Conservation (phyloP, 2,888 invertebrate species). For the Helobdella robusta region DNA sequence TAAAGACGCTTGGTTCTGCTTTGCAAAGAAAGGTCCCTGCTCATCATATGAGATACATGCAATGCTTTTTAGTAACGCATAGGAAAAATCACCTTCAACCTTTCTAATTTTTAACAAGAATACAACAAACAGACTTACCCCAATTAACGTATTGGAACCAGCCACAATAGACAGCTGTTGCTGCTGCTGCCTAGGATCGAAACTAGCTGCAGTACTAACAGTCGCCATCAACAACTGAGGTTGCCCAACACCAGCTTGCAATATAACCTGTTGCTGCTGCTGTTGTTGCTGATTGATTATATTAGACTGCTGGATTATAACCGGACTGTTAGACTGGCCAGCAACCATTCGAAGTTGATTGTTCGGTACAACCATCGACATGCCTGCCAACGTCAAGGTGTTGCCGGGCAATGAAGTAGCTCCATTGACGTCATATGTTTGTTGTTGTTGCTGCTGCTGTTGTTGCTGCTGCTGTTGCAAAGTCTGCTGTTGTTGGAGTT, state of each 20-base stretch:
- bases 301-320: not conserved
- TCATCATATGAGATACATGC: too few species aligned
- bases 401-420: not conserved
- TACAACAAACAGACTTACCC: conserved; percentile 13
- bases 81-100: too few species aligned
- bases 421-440: not conserved
- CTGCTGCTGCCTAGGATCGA: conserved; percentile 1
- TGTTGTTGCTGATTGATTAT: conserved; percentile 1
- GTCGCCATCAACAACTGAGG: not conserved
- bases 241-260: conserved; percentile 4
- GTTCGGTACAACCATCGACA: conserved; percentile 1
- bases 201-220: too few species aligned
- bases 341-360: conserved; percentile 5
- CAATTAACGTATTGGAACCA: conserved; percentile 8
- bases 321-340: not conserved
- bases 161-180: conserved; percentile 20
- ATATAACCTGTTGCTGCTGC: conserved; percentile 22
- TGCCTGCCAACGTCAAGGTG: not conserved
- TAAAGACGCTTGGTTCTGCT: too few species aligned
- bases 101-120: too few species aligned
- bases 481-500: not conserved
- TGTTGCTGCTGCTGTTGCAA: not conserved
- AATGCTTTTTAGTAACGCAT: too few species aligned
- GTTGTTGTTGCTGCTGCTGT: not conserved
- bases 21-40: too few species aligned